Percentiles rank a stretch among this genome's conserved stretches.
Evolutionary conservation across 2,888 invertebrate genomes (phyloP).

Genomic region (Lypha dubia): DNA sequence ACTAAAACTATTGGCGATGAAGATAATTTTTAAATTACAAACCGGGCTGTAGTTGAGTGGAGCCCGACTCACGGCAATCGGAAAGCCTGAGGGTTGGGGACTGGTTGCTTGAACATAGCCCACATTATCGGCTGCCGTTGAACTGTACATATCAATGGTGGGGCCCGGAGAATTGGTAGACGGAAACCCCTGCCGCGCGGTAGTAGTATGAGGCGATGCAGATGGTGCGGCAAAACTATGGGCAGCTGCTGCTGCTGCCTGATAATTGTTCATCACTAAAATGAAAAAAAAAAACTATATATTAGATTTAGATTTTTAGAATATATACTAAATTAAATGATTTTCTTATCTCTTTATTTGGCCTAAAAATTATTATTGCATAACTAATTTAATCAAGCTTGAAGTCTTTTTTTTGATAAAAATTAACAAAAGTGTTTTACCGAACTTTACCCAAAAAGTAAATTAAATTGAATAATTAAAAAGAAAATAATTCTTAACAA

Average conservation of each 20-base stretch:
- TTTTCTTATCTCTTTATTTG: too few species aligned
- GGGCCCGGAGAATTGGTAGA: slow-evolving; percentile 96
- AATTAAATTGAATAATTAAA: too few species aligned
- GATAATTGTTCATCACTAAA: slow-evolving; percentile 98
- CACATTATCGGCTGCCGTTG: slow-evolving; percentile 92
- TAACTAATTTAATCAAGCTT: too few species aligned
- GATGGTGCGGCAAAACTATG: slow-evolving; percentile 92
- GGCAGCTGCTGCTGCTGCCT: slow-evolving; percentile 91
- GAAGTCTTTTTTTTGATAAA: background rate
- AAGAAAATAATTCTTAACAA: too few species aligned
- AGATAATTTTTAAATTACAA: slow-evolving; percentile 82
- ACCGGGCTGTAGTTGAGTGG: slow-evolving; percentile 97
- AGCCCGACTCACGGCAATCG: slow-evolving; percentile 96
- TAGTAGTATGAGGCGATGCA: slow-evolving; percentile 91
- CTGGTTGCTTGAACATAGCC: slow-evolving; percentile 98
- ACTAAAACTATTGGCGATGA: background rate
- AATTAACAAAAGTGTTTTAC: background rate
- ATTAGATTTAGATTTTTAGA: background rate
- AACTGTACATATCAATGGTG: slow-evolving; percentile 96
- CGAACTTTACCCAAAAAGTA: too few species aligned
- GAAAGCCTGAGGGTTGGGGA: slow-evolving; percentile 98
- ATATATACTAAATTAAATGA: too few species aligned
- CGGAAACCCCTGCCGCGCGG: slow-evolving; percentile 91
- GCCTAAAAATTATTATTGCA: background rate
- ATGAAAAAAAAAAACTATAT: slow-evolving; percentile 45